These are phyloP conservation scores for Spatulosminthurus flaviceps DNA, from an alignment of 2,888 invertebrate species.

Conservation along the genomic window DNA sequence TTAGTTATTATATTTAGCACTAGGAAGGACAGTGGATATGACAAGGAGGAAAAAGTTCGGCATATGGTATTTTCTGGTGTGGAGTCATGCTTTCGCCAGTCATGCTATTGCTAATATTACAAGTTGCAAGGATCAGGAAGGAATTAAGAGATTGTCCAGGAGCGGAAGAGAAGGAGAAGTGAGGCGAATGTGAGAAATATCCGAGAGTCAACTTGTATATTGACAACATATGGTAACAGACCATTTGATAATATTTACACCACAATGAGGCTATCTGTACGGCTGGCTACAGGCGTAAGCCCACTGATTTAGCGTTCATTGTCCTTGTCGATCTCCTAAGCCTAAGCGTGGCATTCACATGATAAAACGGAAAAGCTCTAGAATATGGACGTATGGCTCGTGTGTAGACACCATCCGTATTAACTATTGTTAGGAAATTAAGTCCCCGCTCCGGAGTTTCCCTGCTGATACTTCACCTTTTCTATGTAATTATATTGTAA, in stretches of 20 bases:
- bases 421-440: constrained; percentile 29
- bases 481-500: not conserved
- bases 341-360: not conserved
- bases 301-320: constrained; percentile 35
- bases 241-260: constrained; percentile 20
- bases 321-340: constrained; percentile 1
- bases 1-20: too few species aligned
- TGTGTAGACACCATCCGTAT: not conserved
- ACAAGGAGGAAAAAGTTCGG: too few species aligned
- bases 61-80: not conserved
- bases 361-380: too few species aligned
- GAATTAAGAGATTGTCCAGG: constrained; percentile 40
- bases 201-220: not conserved
- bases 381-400: not conserved
- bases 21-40: too few species aligned
- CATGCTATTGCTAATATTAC: constrained; percentile 1
- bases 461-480: constrained; percentile 12
- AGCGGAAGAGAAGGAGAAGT: not conserved
- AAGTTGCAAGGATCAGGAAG: constrained; percentile 2
- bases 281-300: not conserved
- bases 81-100: not conserved
- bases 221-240: constrained; percentile 22
- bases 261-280: not conserved
- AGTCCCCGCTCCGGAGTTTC: not conserved
- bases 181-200: not conserved